Percentiles rank a stretch among this genome's conserved stretches.
phyloP scores from a whole-genome alignment of 2,113 vertebrate species.

The Mormyrus iriodes region DNA sequence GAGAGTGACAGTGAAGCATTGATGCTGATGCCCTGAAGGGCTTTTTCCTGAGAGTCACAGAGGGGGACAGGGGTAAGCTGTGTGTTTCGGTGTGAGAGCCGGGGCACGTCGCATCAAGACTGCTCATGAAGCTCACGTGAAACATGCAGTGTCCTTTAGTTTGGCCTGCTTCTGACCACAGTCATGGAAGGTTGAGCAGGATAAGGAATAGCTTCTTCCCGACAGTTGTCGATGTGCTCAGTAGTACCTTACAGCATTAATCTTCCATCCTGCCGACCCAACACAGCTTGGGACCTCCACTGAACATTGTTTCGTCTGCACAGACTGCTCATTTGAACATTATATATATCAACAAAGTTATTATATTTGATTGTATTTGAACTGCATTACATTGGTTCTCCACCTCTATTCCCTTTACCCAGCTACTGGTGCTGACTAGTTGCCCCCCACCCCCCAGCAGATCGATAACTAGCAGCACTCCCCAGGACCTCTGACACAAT shows the following conservation, averaged over 20 bases:
- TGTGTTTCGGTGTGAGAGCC: not conserved
- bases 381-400: too few relatives aligned
- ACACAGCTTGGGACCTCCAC: too few relatives aligned
- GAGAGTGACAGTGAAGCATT: conserved; percentile 18
- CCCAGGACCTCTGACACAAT: too few relatives aligned
- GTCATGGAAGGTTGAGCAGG: not conserved
- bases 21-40: not conserved
- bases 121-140: not conserved
- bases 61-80: not conserved
- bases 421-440: too few relatives aligned
- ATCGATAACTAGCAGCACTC: too few relatives aligned
- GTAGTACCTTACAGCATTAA: too few relatives aligned
- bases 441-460: too few relatives aligned
- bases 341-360: too few relatives aligned
- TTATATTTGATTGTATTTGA: too few relatives aligned
- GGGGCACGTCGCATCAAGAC: not conserved
- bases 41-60: not conserved
- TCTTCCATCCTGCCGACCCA: not conserved
- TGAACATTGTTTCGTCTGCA: too few relatives aligned
- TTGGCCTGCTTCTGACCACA: not conserved
- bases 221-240: not conserved
- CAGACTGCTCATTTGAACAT: too few relatives aligned
- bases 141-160: not conserved
- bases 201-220: not conserved
- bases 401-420: too few relatives aligned